Conservation (phyloP, 2,888 invertebrate species). For the Stegana nigrithorax region DNA sequence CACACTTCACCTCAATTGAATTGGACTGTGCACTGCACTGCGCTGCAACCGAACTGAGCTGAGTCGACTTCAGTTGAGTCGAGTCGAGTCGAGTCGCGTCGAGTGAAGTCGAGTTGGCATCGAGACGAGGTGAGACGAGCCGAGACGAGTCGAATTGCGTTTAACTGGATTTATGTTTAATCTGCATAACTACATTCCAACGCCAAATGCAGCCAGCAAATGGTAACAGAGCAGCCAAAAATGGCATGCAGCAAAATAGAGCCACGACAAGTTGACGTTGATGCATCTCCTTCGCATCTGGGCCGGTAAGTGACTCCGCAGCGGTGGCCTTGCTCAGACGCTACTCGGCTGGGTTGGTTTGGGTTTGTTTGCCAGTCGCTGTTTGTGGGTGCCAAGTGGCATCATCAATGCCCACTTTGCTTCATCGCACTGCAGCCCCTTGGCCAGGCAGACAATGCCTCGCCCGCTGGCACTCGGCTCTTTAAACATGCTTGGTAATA, state of each 20-base stretch:
- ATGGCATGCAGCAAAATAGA: background rate
- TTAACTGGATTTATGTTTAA: constrained; percentile 9
- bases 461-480: too few relatives aligned
- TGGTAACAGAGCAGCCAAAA: constrained; percentile 16
- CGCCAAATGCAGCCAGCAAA: constrained; percentile 2
- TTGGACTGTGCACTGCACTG: too few relatives aligned
- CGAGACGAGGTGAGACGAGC: too few relatives aligned
- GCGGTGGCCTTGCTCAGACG: constrained; percentile 13
- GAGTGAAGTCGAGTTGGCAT: too few relatives aligned
- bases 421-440: constrained; percentile 21
- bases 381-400: constrained; percentile 38
- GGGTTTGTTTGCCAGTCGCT: too few relatives aligned
- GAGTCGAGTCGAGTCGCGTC: too few relatives aligned
- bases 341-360: too few relatives aligned
- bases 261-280: constrained; percentile 11
- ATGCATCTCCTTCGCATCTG: background rate
- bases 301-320: background rate
- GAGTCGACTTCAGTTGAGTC: too few relatives aligned
- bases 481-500: constrained; percentile 38
- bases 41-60: too few relatives aligned
- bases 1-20: background rate
- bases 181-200: constrained; percentile 18
- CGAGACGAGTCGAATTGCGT: too few relatives aligned
- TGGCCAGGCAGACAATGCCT: too few relatives aligned
- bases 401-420: constrained; percentile 8